Conservation (phyloP, 2,888 invertebrate species). For the Xestia xanthographa region DNA sequence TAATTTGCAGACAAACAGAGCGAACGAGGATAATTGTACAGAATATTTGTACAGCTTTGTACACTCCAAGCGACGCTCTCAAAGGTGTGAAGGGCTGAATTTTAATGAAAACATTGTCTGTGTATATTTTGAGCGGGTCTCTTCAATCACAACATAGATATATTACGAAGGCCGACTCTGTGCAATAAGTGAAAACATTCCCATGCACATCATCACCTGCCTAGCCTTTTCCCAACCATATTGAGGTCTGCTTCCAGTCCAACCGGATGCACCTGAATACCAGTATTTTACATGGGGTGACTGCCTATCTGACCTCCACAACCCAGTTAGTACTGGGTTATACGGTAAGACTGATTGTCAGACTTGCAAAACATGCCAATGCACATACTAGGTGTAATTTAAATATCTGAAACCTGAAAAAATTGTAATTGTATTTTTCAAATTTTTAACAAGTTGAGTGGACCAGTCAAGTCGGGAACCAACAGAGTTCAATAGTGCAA, state of each 20-base stretch:
- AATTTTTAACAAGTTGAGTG: neutral
- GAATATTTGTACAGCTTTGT: conserved; percentile 30
- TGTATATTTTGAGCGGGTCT: neutral
- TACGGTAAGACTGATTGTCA: neutral
- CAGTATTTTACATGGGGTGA: no score
- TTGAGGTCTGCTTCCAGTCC: neutral
- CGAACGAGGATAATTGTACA: conserved; percentile 17
- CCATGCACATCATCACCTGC: neutral
- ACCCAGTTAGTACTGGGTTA: neutral
- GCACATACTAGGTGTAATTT: neutral
- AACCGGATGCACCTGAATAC: neutral
- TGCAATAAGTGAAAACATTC: neutral
- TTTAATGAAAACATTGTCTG: conserved; percentile 40
- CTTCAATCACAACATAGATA: neutral
- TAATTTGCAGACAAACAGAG: conserved; percentile 28
- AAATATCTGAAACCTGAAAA: neutral
- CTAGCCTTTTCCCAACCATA: neutral
- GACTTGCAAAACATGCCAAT: neutral
- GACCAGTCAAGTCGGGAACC: neutral
- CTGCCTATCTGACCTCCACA: no score
- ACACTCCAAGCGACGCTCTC: conserved; percentile 11
- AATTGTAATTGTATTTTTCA: neutral
- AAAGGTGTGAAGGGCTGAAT: conserved; percentile 38
- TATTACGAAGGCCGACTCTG: neutral
- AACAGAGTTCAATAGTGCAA: no score